Conservation (phyloP, 2,888 invertebrate species). For the Esperia sulphurella region DNA sequence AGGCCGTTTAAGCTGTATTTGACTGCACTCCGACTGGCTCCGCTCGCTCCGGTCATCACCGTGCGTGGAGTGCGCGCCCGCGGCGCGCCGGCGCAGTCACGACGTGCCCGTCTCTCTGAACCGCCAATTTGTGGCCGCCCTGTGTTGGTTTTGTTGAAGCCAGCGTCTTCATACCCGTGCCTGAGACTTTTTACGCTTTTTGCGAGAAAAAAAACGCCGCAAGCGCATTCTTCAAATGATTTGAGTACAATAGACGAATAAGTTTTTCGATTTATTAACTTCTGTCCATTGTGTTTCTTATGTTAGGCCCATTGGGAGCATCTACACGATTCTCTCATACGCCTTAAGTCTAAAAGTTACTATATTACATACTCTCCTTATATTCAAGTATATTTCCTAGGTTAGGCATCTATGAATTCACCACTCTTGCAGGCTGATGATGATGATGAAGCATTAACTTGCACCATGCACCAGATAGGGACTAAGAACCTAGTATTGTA, state of each 20-base stretch:
- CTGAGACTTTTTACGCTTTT: conserved; percentile 58
- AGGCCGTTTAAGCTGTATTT: conserved; percentile 9
- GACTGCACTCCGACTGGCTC: conserved; percentile 36
- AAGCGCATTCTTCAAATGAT: conserved; percentile 12
- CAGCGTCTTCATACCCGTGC: conserved; percentile 70
- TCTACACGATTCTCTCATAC: too few species aligned
- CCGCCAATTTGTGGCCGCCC: conserved; percentile 77
- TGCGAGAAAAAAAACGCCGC: conserved; percentile 26
- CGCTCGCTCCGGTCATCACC: conserved; percentile 32
- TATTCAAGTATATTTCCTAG: too few species aligned
- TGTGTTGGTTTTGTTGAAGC: conserved; percentile 77
- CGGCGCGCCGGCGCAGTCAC: conserved; percentile 64
- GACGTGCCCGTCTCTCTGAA: conserved; percentile 66
- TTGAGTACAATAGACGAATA: not conserved
- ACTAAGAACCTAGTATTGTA: too few species aligned
- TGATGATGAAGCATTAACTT: too few species aligned
- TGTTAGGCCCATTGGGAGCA: too few species aligned
- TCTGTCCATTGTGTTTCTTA: not conserved
- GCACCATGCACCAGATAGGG: too few species aligned
- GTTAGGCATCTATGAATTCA: too few species aligned
- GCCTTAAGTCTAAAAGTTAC: too few species aligned
- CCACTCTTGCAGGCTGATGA: too few species aligned
- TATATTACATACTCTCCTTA: too few species aligned
- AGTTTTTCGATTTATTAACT: not conserved
- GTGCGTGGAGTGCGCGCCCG: conserved; percentile 34